Base-by-base conservation (phyloP, 2,888 invertebrate genomes). In the Agrilus mali region DNA sequence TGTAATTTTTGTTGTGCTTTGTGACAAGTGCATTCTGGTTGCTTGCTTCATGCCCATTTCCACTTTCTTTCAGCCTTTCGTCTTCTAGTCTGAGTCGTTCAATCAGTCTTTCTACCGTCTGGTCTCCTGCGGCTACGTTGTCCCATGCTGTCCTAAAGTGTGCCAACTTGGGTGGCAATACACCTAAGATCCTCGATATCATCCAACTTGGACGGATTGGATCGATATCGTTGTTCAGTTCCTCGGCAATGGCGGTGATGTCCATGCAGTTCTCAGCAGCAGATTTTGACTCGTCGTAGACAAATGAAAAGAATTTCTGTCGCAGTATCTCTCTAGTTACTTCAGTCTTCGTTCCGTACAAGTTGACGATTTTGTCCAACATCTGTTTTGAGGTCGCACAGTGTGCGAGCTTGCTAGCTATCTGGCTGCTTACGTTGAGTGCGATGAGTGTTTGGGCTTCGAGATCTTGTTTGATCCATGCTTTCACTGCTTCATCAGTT, bases 361-460 rank as follows among this genome's bases (percentile, higher is more conserved):
- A n/a, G n/a, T n/a, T n/a, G 20, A 20, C 47, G 31, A 55, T 40
- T 38, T 55, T 52, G 6, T 47, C 17, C 1, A 55, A 33, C 55
- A 55, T 56, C 17, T n/a, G 8, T 20, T 36, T 16, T 16, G 55
- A 46, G 0, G 52, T 35, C 14, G 47, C 50, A 44, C 55, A 56
- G 10, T 53, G 54, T 13, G 43, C 42, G 32, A 55, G 53, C 47
- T 53, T 55, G 17, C 33, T 46, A 8, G 55, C 53, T 41, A 56
- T 51, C 17, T 49, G 40, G 14, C 52, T 49, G 39, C 46, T 51
- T 35, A 53, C 50, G 47, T 54, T 57, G 8, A 55, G 17, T 1
- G 54, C 54, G 40, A 56, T 53, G 6, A 55, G 40, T 2, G 51
- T 50, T 48, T 56, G 51, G 12, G 56, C 52, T 35, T 55, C 54